Evolutionary conservation across 2,797 vertebrate genomes (phyloP).

Genomic region (Phalloptychus januarius): DNA sequence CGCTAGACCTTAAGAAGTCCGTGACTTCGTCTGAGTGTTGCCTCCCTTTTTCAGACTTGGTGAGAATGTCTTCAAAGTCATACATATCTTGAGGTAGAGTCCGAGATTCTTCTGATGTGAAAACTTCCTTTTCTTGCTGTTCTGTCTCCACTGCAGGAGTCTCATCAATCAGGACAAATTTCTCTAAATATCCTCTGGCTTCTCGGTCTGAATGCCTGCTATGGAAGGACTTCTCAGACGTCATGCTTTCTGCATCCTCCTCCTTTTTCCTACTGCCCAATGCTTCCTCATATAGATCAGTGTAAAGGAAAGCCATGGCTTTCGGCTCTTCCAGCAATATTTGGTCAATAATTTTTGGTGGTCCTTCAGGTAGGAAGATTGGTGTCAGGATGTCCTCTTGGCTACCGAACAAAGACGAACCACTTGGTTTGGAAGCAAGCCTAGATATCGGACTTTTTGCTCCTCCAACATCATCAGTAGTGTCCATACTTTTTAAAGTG

Average conservation of each 20-base stretch:
- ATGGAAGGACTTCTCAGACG: conserved; percentile 87
- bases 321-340: conserved; percentile 90
- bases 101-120: conserved; percentile 38
- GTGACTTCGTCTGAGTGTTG: conserved; percentile 70
- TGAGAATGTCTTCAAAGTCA: conserved; percentile 40
- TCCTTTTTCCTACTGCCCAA: conserved; percentile 79
- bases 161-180: conserved; percentile 91
- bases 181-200: conserved; percentile 92
- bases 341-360: conserved; percentile 84
- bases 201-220: conserved; percentile 87
- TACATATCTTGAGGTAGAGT: conserved; percentile 61
- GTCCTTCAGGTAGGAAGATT: conserved; percentile 85
- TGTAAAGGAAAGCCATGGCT: conserved; percentile 90
- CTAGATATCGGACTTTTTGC: conserved; percentile 40
- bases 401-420: conserved; percentile 84
- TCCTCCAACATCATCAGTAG: conserved; percentile 31
- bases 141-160: conserved; percentile 71
- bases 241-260: conserved; percentile 85
- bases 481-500: conserved; percentile 32
- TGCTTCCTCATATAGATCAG: conserved; percentile 90
- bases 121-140: conserved; percentile 13
- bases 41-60: conserved; percentile 28
- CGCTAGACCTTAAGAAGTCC: conserved; percentile 79
- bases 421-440: conserved; percentile 75
- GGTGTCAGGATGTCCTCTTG: conserved; percentile 87